phyloP scores from a whole-genome alignment of 2,113 vertebrate species.

The Ellobius talpinus region DNA sequence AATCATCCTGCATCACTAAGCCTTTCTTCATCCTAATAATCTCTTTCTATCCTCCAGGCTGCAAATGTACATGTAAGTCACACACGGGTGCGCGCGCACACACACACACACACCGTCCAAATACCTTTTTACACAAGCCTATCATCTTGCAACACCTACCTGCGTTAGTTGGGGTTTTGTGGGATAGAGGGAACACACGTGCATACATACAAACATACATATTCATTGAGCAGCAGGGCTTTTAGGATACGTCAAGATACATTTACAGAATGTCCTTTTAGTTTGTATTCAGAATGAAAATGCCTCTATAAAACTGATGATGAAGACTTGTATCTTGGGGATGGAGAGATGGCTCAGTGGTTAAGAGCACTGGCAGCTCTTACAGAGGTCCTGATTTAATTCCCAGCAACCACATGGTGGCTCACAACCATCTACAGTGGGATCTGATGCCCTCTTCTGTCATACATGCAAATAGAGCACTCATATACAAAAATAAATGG shows the following conservation, averaged over 20 bases:
- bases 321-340: conserved; percentile 10
- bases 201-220: neutral
- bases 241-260: conserved; percentile 53
- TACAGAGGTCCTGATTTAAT: too few relatives aligned
- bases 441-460: too few relatives aligned
- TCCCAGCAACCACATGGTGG: too few relatives aligned
- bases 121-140: neutral
- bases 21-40: neutral
- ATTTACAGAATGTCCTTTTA: conserved; percentile 23
- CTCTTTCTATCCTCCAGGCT: neutral
- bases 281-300: conserved; percentile 62
- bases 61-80: neutral
- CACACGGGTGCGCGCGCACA: neutral
- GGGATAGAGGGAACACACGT: neutral
- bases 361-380: too few relatives aligned
- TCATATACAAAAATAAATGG: too few relatives aligned
- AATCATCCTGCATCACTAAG: neutral
- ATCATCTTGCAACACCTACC: neutral
- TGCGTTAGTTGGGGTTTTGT: neutral
- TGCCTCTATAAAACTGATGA: conserved; percentile 40
- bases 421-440: too few relatives aligned
- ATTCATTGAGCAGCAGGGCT: neutral
- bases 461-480: too few relatives aligned
- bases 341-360: too few relatives aligned
- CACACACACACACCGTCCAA: neutral